Conservation (phyloP, 92 coral and sea anemone genomes). For the Palythoa grandis region DNA sequence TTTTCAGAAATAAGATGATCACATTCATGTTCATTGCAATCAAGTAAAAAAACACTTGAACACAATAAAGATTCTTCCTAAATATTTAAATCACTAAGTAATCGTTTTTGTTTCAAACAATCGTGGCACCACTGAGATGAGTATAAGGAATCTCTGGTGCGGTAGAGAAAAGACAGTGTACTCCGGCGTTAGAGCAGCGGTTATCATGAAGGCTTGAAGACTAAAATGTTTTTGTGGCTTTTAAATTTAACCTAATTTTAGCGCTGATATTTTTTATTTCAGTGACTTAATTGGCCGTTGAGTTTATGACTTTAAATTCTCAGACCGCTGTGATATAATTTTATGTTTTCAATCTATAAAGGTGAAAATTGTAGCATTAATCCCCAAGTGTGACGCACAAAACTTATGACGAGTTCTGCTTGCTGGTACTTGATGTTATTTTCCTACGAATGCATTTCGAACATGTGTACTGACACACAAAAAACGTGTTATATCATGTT, state of each 20-base stretch:
- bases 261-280: not conserved
- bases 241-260: not conserved
- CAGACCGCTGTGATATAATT: not conserved
- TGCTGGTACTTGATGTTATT: not conserved
- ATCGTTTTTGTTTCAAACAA: not conserved
- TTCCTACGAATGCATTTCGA: not conserved
- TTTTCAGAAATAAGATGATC: not conserved
- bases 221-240: not conserved
- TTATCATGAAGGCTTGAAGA: not conserved
- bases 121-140: not conserved
- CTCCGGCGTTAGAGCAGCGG: not conserved
- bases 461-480: not conserved
- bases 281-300: not conserved
- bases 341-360: not conserved
- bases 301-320: not conserved
- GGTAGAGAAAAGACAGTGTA: not conserved
- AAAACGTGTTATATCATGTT: not conserved
- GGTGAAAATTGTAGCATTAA: not conserved
- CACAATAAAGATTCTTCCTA: not conserved
- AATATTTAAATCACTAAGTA: conserved; percentile 1
- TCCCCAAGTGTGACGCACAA: not conserved
- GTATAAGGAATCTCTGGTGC: not conserved
- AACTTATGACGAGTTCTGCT: not conserved
- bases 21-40: not conserved
- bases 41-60: not conserved